Evolutionary conservation across 2,113 vertebrate genomes (phyloP).

Genomic region (Ondatra zibethicus): DNA sequence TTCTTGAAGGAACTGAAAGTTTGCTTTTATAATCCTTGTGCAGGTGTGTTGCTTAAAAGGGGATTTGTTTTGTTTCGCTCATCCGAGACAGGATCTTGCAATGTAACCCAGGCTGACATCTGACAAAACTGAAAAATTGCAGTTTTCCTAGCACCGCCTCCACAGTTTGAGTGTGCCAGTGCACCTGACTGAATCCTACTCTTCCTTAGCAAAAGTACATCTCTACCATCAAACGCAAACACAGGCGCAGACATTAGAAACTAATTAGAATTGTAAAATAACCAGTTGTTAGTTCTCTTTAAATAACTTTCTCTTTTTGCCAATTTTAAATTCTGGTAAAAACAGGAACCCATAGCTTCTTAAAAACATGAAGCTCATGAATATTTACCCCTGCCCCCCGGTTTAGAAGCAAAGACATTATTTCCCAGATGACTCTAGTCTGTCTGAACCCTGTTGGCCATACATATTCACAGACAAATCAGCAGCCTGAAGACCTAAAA

Average conservation of each 20-base stretch:
- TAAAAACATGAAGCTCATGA: neutral
- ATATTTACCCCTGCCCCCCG: neutral
- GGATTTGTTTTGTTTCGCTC: neutral
- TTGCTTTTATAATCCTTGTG: neutral
- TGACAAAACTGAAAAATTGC: too few species aligned
- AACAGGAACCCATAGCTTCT: neutral
- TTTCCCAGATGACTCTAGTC: neutral
- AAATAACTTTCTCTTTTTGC: neutral
- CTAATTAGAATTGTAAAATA: neutral
- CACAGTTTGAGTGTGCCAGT: neutral
- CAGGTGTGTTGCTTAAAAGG: neutral
- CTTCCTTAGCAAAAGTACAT: neutral
- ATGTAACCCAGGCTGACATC: neutral
- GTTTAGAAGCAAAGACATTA: neutral
- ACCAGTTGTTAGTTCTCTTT: neutral
- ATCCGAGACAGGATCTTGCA: neutral
- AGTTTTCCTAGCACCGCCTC: neutral
- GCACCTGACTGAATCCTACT: neutral
- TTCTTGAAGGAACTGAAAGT: neutral
- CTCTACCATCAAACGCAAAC: neutral
- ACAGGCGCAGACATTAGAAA: neutral
- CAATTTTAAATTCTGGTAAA: neutral
- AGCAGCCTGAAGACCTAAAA: neutral
- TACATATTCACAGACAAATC: neutral
- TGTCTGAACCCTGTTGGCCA: neutral